Evolutionary conservation across 2,888 invertebrate genomes (phyloP).

Genomic region (Diarsia mendica): DNA sequence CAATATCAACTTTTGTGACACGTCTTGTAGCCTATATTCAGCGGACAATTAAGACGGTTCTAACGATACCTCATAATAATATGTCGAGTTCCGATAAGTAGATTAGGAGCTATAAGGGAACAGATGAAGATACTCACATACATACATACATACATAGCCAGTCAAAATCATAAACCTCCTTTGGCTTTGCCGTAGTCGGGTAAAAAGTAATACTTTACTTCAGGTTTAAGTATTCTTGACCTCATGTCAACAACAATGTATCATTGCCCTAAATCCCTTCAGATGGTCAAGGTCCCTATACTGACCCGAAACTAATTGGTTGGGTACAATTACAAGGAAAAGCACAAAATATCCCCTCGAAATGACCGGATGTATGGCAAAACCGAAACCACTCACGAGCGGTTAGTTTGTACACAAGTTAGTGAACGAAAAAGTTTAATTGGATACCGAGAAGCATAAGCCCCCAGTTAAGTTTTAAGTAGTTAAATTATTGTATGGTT

Average conservation of each 20-base stretch:
- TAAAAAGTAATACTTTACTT: background rate
- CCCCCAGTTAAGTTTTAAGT: conserved; percentile 24
- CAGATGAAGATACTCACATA: too few species aligned
- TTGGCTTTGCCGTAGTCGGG: too few species aligned
- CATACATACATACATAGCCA: too few species aligned
- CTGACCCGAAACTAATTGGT: conserved; percentile 32
- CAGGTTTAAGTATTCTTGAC: background rate
- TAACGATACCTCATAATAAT: too few species aligned
- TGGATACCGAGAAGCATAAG: conserved; percentile 18
- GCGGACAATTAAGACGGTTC: too few species aligned
- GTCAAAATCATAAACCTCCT: too few species aligned
- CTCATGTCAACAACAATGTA: conserved; percentile 17
- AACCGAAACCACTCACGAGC: conserved; percentile 33
- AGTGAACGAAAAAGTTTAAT: conserved; percentile 39
- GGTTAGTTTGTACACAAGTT: conserved; percentile 35
- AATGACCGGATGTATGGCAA: conserved; percentile 17
- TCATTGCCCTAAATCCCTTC: background rate
- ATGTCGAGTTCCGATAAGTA: too few species aligned
- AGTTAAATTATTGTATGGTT: conserved; percentile 26
- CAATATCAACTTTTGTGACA: too few species aligned
- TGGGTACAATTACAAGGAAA: conserved; percentile 15
- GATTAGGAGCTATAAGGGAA: too few species aligned
- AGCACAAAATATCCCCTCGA: conserved; percentile 17
- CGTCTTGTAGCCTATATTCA: too few species aligned
- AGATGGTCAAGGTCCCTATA: background rate